Conservation (phyloP, 2,797 vertebrate genomes). For the Propithecus perrieri region DNA sequence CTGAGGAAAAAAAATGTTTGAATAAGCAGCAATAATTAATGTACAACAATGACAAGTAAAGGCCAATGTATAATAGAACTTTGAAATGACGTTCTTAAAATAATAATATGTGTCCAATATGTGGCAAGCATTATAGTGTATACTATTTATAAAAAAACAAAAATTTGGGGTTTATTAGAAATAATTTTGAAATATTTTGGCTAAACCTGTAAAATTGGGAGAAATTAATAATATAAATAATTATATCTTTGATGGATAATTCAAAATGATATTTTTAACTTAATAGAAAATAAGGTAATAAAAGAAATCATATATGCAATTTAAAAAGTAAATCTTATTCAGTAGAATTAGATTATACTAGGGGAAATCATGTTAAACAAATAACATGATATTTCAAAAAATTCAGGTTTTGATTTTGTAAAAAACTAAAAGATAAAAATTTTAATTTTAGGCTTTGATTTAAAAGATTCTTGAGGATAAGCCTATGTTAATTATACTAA, state of each 20-base stretch:
- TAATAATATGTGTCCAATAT: neutral
- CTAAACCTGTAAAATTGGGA: neutral
- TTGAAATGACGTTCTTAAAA: neutral
- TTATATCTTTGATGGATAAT: neutral
- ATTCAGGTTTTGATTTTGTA: neutral
- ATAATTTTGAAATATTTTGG: neutral
- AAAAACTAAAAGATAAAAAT: neutral
- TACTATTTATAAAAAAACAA: neutral
- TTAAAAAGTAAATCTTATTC: neutral
- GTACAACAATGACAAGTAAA: neutral
- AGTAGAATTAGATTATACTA: neutral
- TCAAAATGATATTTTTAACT: neutral
- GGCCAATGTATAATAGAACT: neutral
- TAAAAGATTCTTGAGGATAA: neutral
- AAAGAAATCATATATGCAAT: neutral
- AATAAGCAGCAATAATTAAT: neutral
- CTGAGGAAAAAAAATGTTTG: neutral
- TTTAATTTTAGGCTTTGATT: neutral
- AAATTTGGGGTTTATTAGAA: neutral
- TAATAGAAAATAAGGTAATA: neutral
- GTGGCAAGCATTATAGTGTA: neutral
- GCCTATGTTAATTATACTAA: neutral
- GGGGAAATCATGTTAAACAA: neutral
- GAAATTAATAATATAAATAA: neutral
- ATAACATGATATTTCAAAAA: neutral